phyloP scores from a whole-genome alignment of 2,888 invertebrate genomes.

The Emmelina monodactyla region DNA sequence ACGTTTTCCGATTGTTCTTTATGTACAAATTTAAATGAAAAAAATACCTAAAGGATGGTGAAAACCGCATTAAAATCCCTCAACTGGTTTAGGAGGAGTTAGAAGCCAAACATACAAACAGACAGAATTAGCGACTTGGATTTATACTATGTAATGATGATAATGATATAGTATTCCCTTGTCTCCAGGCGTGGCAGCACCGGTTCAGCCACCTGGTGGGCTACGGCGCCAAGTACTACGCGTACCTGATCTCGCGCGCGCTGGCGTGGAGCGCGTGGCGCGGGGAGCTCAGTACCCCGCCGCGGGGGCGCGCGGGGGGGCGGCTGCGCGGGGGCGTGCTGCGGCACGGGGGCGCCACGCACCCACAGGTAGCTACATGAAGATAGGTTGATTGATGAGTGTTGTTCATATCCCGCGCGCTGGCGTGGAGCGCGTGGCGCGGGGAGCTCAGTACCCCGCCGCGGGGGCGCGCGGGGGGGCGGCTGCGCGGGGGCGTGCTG shows the following conservation, averaged over 20 bases:
- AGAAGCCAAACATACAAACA: too few relatives aligned
- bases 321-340: constrained; percentile 79
- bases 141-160: too few relatives aligned
- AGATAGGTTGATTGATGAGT: too few relatives aligned
- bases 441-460: constrained; percentile 82
- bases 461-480: constrained; percentile 78
- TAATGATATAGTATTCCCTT: too few relatives aligned
- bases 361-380: constrained; percentile 76
- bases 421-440: constrained; percentile 94
- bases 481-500: constrained; percentile 77
- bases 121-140: too few relatives aligned
- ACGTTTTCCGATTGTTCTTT: too few relatives aligned
- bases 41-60: too few relatives aligned
- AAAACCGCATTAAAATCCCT: too few relatives aligned
- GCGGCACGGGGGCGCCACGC: constrained; percentile 86
- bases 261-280: constrained; percentile 95
- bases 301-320: constrained; percentile 79
- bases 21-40: too few relatives aligned
- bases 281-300: constrained; percentile 80
- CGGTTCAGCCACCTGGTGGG: constrained; percentile 96
- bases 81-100: too few relatives aligned
- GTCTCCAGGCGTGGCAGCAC: constrained; percentile 95
- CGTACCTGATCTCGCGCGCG: constrained; percentile 94
- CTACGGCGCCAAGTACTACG: constrained; percentile 98
- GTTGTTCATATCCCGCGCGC: constrained; percentile 92